phyloP scores from a whole-genome alignment of 2,888 invertebrate species.

The Oeneis ivallda region DNA sequence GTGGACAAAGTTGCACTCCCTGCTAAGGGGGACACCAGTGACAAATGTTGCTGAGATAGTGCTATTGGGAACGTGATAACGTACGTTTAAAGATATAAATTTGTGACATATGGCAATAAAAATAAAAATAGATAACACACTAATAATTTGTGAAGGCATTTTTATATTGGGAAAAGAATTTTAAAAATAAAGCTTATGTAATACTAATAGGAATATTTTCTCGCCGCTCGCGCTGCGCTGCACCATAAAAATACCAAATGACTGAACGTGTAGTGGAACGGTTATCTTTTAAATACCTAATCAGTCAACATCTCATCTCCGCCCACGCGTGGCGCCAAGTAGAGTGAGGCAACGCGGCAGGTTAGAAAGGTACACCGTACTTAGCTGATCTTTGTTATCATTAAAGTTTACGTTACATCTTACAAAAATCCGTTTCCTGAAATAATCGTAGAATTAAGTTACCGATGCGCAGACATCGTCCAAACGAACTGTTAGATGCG shows the following conservation, averaged over 20 bases:
- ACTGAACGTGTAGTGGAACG: conserved; percentile 57
- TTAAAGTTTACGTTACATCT: conserved; percentile 26
- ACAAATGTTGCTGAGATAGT: conserved; percentile 58
- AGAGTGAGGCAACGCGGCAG: conserved; percentile 46
- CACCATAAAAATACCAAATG: conserved; percentile 46
- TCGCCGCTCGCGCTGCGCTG: conserved; percentile 45
- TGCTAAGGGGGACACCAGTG: conserved; percentile 48
- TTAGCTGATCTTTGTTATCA: conserved; percentile 31
- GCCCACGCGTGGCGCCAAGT: conserved; percentile 69
- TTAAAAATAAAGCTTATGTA: conserved; percentile 33
- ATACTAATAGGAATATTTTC: conserved; percentile 35
- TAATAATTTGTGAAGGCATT: conserved; percentile 33
- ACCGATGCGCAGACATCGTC: not conserved
- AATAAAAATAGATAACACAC: conserved; percentile 34
- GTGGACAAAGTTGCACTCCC: conserved; percentile 68
- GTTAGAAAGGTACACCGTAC: conserved; percentile 23
- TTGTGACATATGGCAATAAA: conserved; percentile 37
- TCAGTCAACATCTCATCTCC: conserved; percentile 71
- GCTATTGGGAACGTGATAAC: conserved; percentile 37
- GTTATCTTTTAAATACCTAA: conserved; percentile 75
- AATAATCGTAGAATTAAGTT: not conserved
- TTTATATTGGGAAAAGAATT: conserved; percentile 31
- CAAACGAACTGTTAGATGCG: not conserved
- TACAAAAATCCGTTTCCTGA: not conserved
- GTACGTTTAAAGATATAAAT: conserved; percentile 37